These are phyloP conservation scores for Pao palembangensis DNA, from an alignment of 2,113 vertebrate genomes.

Conservation along the genomic window DNA sequence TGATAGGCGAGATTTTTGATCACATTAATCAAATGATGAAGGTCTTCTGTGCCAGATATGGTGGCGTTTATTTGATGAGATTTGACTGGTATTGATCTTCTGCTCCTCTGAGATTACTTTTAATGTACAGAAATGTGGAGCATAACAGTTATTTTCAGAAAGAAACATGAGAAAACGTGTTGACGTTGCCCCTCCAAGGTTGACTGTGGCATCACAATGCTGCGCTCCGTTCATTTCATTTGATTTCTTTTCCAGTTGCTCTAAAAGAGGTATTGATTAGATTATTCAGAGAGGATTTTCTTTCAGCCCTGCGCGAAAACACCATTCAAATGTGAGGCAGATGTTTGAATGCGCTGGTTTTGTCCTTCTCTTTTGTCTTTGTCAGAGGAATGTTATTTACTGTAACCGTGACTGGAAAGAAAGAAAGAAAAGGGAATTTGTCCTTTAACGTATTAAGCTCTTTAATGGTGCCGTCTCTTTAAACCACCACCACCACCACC, in stretches of 20 bases:
- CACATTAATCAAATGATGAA: too few species aligned
- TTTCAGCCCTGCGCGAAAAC: not conserved
- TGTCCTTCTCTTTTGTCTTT: not conserved
- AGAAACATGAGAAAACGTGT: too few species aligned
- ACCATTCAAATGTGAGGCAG: not conserved
- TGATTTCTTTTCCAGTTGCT: not conserved
- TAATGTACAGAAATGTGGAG: too few species aligned
- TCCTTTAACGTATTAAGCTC: not conserved
- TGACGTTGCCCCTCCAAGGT: too few species aligned
- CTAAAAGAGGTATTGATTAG: not conserved
- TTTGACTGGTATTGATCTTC: too few species aligned
- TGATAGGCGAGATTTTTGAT: too few species aligned
- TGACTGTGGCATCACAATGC: too few species aligned
- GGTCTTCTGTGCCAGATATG: too few species aligned
- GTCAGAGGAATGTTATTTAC: slow-evolving; percentile 2
- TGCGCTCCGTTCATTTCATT: not conserved
- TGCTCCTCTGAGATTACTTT: too few species aligned
- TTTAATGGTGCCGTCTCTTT: not conserved
- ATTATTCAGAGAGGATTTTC: not conserved
- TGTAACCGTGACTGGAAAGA: not conserved
- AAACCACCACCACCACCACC: not conserved
- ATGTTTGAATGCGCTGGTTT: not conserved
- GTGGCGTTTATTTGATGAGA: too few species aligned
- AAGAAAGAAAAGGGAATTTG: not conserved
- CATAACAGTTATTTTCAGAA: too few species aligned